Evolutionary conservation across 1,140 invertebrate species (phyloP).

Genomic region (Cydia splendana): DNA sequence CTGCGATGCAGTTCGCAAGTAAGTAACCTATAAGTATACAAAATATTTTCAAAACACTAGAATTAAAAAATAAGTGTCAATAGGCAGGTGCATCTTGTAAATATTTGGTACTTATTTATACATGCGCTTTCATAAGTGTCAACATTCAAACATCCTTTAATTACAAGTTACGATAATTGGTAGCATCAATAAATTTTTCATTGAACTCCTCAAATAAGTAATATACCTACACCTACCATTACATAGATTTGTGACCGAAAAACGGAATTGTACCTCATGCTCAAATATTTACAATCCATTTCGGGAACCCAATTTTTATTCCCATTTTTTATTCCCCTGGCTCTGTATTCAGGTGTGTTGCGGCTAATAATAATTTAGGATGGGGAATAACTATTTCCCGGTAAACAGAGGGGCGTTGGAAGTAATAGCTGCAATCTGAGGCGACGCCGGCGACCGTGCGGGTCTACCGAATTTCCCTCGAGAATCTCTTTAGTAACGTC

Average conservation of each 20-base stretch:
- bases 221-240: background rate
- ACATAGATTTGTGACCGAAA: background rate
- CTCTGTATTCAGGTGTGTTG: slow-evolving; percentile 48
- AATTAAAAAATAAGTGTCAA: too few species aligned
- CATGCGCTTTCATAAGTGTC: background rate
- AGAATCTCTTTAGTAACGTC: slow-evolving; percentile 46
- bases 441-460: slow-evolving; percentile 45
- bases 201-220: background rate
- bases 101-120: too few species aligned
- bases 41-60: too few species aligned
- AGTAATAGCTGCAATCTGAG: slow-evolving; percentile 66
- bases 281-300: slow-evolving; percentile 32
- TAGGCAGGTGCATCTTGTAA: too few species aligned
- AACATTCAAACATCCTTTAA: background rate
- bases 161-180: background rate
- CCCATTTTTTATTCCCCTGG: slow-evolving; percentile 49
- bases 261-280: slow-evolving; percentile 8
- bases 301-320: slow-evolving; percentile 47
- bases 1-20: too few species aligned
- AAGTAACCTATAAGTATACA: too few species aligned
- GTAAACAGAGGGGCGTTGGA: slow-evolving; percentile 62
- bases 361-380: slow-evolving; percentile 59
- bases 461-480: slow-evolving; percentile 60
- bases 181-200: background rate
- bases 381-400: slow-evolving; percentile 55